Conservation (phyloP, 2,888 invertebrate genomes). For the Nyleta sp. region DNA sequence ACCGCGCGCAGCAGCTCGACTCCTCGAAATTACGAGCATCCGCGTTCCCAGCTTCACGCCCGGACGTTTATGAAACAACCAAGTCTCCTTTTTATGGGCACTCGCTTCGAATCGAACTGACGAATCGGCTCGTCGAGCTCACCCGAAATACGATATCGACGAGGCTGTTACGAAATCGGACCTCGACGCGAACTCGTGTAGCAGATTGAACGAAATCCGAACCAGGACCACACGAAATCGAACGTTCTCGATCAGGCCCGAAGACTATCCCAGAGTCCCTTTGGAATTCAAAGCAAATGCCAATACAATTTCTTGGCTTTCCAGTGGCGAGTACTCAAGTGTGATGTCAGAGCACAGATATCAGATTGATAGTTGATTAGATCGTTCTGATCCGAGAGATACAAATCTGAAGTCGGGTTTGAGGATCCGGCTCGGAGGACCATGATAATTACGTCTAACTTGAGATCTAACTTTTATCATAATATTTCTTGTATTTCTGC, state of each 20-base stretch:
- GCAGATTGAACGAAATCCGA: conserved; percentile 24
- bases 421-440: too few species aligned
- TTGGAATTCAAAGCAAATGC: too few species aligned
- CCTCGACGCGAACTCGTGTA: conserved; percentile 31
- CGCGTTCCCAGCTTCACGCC: conserved; percentile 31
- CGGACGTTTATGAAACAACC: conserved; percentile 29
- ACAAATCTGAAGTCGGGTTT: too few species aligned
- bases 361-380: too few species aligned
- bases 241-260: conserved; percentile 18
- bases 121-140: background rate
- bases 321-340: too few species aligned
- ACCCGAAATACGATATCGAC: conserved; percentile 37
- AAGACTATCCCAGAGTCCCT: background rate
- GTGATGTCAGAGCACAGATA: background rate
- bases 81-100: too few species aligned
- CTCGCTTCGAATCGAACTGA: too few species aligned
- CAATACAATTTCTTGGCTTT: too few species aligned
- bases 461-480: too few species aligned
- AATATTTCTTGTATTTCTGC: too few species aligned
- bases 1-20: conserved; percentile 51
- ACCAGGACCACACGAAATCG: conserved; percentile 40
- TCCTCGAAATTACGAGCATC: conserved; percentile 60
- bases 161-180: conserved; percentile 36
- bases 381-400: too few species aligned
- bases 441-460: too few species aligned